Percentiles rank a stretch among this genome's conserved stretches.
phyloP scores from a whole-genome alignment of 2,888 invertebrate species.

The Cynaeus angustus region DNA sequence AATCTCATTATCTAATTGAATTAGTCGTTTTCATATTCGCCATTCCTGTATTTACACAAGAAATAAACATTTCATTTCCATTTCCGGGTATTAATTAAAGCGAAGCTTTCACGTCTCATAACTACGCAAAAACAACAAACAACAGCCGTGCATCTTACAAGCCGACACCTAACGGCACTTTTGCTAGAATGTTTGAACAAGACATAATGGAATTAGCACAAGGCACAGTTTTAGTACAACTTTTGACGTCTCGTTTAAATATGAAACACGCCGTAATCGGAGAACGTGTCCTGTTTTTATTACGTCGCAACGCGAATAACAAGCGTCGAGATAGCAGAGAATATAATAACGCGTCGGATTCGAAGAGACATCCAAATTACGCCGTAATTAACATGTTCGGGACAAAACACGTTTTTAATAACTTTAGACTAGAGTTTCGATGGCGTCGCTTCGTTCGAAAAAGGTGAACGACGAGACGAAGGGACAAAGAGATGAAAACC shows the following conservation, averaged over 20 bases:
- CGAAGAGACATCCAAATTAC: constrained; percentile 34
- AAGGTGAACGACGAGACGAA: constrained; percentile 5
- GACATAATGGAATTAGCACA: constrained; percentile 47
- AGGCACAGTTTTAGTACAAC: constrained; percentile 50
- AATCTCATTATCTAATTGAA: constrained; percentile 40
- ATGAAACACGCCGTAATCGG: constrained; percentile 47
- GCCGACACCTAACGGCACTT: constrained; percentile 36
- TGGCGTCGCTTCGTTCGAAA: background rate
- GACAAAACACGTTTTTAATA: constrained; percentile 37
- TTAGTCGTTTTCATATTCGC: constrained; percentile 23
- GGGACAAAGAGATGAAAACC: constrained; percentile 3
- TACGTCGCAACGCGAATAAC: constrained; percentile 35
- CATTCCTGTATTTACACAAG: constrained; percentile 50
- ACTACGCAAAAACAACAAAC: constrained; percentile 46
- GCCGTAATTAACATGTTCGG: constrained; percentile 34
- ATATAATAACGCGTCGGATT: constrained; percentile 35
- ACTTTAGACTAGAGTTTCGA: too few relatives aligned
- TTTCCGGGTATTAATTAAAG: constrained; percentile 56
- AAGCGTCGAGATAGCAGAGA: constrained; percentile 29
- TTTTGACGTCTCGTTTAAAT: constrained; percentile 48
- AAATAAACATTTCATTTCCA: constrained; percentile 57
- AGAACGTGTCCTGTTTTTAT: constrained; percentile 47
- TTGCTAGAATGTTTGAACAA: constrained; percentile 40
- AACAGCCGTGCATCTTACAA: constrained; percentile 42
- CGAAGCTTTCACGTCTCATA: constrained; percentile 28